These are phyloP conservation scores for Mionectes macconnelli DNA, from an alignment of 2,113 vertebrate genomes.

Conservation along the genomic window DNA sequence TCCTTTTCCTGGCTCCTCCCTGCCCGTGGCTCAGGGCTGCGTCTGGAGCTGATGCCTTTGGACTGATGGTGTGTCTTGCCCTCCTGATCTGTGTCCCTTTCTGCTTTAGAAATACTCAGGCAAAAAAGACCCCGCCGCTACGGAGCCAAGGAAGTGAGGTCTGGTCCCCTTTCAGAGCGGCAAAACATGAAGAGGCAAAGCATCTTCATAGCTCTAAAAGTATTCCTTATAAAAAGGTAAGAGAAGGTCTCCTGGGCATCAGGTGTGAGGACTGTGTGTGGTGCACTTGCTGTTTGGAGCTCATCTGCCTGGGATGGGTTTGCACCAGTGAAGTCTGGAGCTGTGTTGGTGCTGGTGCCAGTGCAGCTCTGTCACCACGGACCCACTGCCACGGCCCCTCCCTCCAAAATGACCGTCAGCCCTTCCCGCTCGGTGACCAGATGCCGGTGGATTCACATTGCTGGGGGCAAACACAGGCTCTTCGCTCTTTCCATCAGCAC, in stretches of 20 bases:
- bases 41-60: not conserved
- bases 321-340: not conserved
- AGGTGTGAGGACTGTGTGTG: fast-evolving
- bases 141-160: not conserved
- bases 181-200: not conserved
- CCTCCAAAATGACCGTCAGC: not conserved
- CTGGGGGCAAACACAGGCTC: not conserved
- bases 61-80: not conserved
- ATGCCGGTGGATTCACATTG: not conserved
- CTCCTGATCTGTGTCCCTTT: not conserved
- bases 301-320: fast-evolving
- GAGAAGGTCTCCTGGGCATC: not conserved
- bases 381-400: fast-evolving
- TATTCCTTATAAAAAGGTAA: not conserved
- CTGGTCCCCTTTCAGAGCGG: fast-evolving
- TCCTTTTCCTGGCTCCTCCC: not conserved
- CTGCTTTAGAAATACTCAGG: not conserved
- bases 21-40: fast-evolving
- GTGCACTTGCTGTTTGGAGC: not conserved
- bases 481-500: not conserved
- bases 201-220: fast-evolving
- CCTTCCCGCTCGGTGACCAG: fast-evolving
- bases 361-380: not conserved
- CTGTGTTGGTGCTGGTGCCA: not conserved
- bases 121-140: not conserved